Percentiles rank a stretch among this genome's conserved stretches.
Evolutionary conservation across 2,113 vertebrate genomes (phyloP).

Genomic region (Zosterops lateralis): DNA sequence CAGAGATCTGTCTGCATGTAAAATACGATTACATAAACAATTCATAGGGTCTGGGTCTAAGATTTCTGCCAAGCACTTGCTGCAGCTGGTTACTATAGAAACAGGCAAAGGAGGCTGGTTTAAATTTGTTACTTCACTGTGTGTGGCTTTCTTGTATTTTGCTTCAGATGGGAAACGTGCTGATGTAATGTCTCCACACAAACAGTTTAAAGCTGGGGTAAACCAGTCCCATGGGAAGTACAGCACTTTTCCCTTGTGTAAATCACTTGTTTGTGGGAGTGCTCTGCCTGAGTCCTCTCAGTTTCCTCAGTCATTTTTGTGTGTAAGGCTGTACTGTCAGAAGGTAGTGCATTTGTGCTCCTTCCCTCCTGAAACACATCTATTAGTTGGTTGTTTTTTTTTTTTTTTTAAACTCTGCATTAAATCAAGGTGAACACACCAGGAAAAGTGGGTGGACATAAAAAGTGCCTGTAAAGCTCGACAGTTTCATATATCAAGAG

Average conservation of each 20-base stretch:
- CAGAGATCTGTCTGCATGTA: not conserved
- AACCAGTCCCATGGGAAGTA: not conserved
- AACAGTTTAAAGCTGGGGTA: not conserved
- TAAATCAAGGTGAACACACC: not conserved
- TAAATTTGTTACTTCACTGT: not conserved
- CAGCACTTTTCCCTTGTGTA: not conserved
- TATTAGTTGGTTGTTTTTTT: too few relatives aligned
- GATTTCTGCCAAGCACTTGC: conserved; percentile 2
- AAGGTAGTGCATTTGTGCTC: not conserved
- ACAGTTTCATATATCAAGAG: not conserved
- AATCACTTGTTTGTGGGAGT: not conserved
- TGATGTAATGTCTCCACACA: not conserved
- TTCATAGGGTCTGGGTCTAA: conserved; percentile 23
- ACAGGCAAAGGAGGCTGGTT: conserved; percentile 25
- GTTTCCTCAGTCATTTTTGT: not conserved
- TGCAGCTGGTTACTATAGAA: conserved; percentile 36
- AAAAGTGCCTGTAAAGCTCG: not conserved
- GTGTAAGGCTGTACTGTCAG: not conserved
- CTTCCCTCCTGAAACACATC: not conserved
- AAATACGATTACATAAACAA: conserved; percentile 36
- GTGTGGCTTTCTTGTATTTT: not conserved
- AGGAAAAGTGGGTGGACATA: not conserved
- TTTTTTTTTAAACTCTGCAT: not conserved
- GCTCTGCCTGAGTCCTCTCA: not conserved
- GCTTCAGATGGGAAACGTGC: not conserved